Conservation (phyloP, 2,888 invertebrate species). For the Xylota segnis region DNA sequence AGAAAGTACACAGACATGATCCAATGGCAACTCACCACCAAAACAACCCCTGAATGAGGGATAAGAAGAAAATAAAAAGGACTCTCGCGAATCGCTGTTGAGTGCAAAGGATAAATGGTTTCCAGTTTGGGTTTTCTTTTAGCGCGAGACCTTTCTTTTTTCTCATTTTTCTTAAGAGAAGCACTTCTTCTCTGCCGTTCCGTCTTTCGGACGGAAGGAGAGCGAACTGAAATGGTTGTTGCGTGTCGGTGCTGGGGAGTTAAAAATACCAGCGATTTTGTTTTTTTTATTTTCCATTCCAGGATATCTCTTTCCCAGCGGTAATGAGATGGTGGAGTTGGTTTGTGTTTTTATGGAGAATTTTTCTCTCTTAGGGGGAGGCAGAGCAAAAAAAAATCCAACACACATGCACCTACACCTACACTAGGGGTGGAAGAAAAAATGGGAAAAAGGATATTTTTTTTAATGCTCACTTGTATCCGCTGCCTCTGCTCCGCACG, state of each 20-base stretch:
- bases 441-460: constrained; percentile 31
- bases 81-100: constrained; percentile 54
- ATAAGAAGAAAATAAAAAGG: constrained; percentile 30
- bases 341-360: constrained; percentile 22
- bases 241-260: constrained; percentile 17
- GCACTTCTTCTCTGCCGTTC: constrained; percentile 8
- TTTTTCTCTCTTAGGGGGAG: constrained; percentile 42
- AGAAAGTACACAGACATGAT: constrained; percentile 54
- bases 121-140: constrained; percentile 24
- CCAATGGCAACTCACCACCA: constrained; percentile 75
- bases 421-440: constrained; percentile 21
- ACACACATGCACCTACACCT: too few relatives aligned
- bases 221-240: constrained; percentile 11
- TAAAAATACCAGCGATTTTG: constrained; percentile 16
- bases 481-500: constrained; percentile 7
- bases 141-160: constrained; percentile 34
- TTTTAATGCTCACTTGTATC: constrained; percentile 9
- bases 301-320: constrained; percentile 51
- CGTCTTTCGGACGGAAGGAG: not conserved
- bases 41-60: constrained; percentile 63
- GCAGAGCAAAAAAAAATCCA: constrained; percentile 8
- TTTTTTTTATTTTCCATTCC: constrained; percentile 21
- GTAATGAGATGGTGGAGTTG: constrained; percentile 19
- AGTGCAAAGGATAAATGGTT: constrained; percentile 62
- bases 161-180: constrained; percentile 62